phyloP scores from a whole-genome alignment of 2,888 invertebrate genomes.

The Automeris io region DNA sequence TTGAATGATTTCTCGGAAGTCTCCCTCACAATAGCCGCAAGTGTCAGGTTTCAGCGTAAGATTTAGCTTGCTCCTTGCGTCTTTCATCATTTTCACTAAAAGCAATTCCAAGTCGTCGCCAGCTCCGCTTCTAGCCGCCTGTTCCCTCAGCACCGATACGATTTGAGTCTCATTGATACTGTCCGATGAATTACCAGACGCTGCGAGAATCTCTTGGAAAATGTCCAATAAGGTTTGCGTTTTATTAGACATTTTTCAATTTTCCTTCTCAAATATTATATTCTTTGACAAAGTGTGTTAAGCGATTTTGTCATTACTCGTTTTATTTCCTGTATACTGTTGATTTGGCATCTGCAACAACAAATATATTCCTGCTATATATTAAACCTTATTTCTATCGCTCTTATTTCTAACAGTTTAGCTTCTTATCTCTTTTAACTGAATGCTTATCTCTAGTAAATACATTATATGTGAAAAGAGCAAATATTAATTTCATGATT shows the following conservation, averaged over 20 bases:
- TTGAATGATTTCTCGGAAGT: slow-evolving; percentile 76
- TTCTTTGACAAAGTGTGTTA: neutral
- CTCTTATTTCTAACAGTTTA: too few species aligned
- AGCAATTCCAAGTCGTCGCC: slow-evolving; percentile 48
- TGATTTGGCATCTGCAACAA: neutral
- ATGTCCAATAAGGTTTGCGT: slow-evolving; percentile 57
- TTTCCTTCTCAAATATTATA: neutral
- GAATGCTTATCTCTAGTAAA: too few species aligned
- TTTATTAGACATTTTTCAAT: slow-evolving; percentile 52
- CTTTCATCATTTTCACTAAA: slow-evolving; percentile 53
- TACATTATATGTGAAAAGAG: slow-evolving; percentile 8
- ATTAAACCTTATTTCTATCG: too few species aligned
- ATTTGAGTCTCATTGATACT: slow-evolving; percentile 59
- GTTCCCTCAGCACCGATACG: slow-evolving; percentile 49
- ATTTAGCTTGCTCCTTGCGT: slow-evolving; percentile 49
- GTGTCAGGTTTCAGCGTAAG: slow-evolving; percentile 43
- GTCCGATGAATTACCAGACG: slow-evolving; percentile 58
- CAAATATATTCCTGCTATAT: too few species aligned
- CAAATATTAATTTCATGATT: slow-evolving; percentile 24
- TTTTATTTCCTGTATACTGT: neutral
- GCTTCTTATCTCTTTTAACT: too few species aligned
- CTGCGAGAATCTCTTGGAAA: slow-evolving; percentile 64
- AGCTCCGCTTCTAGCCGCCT: slow-evolving; percentile 37
- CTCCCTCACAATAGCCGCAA: slow-evolving; percentile 78
- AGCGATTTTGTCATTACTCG: neutral